phyloP scores from a whole-genome alignment of 2,888 invertebrate species.

The Allolobophora icterica region DNA sequence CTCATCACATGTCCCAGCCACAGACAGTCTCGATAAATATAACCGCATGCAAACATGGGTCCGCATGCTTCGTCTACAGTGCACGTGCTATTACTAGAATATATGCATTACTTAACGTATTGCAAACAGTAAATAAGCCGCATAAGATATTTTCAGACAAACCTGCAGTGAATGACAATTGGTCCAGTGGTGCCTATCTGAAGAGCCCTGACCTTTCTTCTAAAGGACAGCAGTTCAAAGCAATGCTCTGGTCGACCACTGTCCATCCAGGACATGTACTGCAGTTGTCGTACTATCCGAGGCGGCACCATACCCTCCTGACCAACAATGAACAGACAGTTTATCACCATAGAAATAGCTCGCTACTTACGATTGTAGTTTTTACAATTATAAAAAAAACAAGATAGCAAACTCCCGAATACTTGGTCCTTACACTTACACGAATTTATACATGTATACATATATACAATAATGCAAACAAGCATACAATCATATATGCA shows the following conservation, averaged over 20 bases:
- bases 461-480: too few species aligned
- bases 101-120: too few species aligned
- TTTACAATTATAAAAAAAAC: not conserved
- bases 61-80: too few species aligned
- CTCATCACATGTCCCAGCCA: too few species aligned
- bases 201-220: slow-evolving; percentile 12
- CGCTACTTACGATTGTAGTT: not conserved
- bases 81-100: too few species aligned
- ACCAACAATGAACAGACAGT: not conserved
- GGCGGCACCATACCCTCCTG: not conserved
- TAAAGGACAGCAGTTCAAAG: slow-evolving; percentile 25
- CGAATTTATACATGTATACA: too few species aligned
- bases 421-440: too few species aligned
- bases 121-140: not conserved
- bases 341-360: not conserved
- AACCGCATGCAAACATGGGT: not conserved
- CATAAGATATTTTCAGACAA: not conserved
- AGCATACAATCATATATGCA: too few species aligned
- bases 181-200: not conserved
- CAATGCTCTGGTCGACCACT: slow-evolving; percentile 29
- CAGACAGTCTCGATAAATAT: too few species aligned
- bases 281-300: slow-evolving; percentile 31
- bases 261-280: slow-evolving; percentile 32
- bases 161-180: slow-evolving; percentile 36
- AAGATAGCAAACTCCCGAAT: too few species aligned